Percentiles rank a stretch among this genome's conserved stretches.
phyloP scores from a whole-genome alignment of 1,140 invertebrate species.

The Muscidifurax raptorellus region DNA sequence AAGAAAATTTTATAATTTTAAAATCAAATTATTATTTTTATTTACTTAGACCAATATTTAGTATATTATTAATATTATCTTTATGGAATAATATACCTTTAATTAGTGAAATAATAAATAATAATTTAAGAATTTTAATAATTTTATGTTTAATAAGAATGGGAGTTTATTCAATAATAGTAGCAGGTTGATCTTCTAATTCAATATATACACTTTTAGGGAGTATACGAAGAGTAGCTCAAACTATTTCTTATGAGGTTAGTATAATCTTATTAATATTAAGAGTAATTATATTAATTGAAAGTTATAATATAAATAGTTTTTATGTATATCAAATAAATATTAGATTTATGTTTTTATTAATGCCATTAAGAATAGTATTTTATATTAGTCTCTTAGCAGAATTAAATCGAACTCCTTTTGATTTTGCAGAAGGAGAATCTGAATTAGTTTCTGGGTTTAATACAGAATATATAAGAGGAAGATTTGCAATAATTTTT shows the following conservation, averaged over 20 bases:
- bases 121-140: constrained; percentile 75
- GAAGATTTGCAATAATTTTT: too few species aligned
- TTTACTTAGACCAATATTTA: constrained; percentile 58
- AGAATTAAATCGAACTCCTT: too few species aligned
- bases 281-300: too few species aligned
- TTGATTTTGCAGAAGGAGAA: too few species aligned
- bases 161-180: constrained; percentile 77
- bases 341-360: too few species aligned
- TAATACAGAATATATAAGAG: too few species aligned
- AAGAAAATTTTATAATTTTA: constrained; percentile 78
- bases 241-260: constrained; percentile 83
- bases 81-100: constrained; percentile 29
- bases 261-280: constrained; percentile 78
- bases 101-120: constrained; percentile 57
- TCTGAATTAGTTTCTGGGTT: too few species aligned
- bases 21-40: constrained; percentile 75
- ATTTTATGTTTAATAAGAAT: constrained; percentile 77
- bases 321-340: too few species aligned
- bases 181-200: constrained; percentile 79
- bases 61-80: constrained; percentile 33
- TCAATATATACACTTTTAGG: constrained; percentile 82
- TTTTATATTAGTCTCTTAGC: too few species aligned
- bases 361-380: too few species aligned
- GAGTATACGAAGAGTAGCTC: constrained; percentile 78
- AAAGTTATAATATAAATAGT: too few species aligned